Percentiles rank a stretch among this genome's conserved stretches.
These are phyloP conservation scores for Ctenosaura bakeri DNA, from an alignment of 2,797 vertebrate genomes.

Conservation along the genomic window DNA sequence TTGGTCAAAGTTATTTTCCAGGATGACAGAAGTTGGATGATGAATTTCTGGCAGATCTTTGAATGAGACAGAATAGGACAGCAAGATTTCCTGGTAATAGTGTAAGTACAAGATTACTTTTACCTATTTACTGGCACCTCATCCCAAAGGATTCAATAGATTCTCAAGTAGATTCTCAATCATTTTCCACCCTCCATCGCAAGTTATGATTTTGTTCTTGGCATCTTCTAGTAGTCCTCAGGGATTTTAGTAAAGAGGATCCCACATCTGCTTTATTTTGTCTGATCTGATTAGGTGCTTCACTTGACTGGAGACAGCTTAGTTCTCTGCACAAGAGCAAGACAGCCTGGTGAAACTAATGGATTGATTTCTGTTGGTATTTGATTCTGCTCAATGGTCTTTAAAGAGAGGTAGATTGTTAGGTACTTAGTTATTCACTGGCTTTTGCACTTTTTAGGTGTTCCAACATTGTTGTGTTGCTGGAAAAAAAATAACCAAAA, in stretches of 20 bases:
- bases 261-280: neutral
- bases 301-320: neutral
- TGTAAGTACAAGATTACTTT: neutral
- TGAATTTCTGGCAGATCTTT: neutral
- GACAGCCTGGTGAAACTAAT: neutral
- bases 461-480: neutral
- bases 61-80: neutral
- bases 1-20: neutral
- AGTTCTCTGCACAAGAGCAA: too few relatives aligned
- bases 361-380: neutral
- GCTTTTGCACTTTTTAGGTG: neutral
- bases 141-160: neutral
- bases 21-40: neutral
- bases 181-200: neutral
- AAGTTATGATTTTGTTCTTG: neutral
- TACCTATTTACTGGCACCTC: neutral
- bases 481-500: neutral
- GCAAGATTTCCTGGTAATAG: neutral
- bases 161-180: neutral
- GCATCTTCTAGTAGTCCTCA: neutral
- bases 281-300: neutral
- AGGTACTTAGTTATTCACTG: neutral
- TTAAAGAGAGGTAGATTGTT: neutral
- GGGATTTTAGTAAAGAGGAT: neutral
- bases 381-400: neutral